Percentiles rank a stretch among this genome's conserved stretches.
These are phyloP conservation scores for Tadarida brasiliensis DNA, from an alignment of 2,797 vertebrate species.

Conservation along the genomic window DNA sequence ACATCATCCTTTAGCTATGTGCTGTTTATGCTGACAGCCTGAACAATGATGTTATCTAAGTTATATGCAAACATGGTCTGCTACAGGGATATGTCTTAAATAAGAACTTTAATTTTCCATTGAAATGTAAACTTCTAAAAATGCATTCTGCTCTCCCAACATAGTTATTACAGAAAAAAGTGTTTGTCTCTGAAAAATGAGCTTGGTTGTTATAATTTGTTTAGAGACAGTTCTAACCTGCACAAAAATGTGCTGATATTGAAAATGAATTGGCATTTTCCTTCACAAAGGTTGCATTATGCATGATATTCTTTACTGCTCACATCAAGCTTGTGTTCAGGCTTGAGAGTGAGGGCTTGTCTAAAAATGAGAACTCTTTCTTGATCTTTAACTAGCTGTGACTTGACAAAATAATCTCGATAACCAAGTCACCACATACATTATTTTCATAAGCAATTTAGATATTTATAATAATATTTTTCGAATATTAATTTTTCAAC, in stretches of 20 bases:
- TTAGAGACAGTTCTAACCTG: slow-evolving; percentile 5
- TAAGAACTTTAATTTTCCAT: not conserved
- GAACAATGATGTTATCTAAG: not conserved
- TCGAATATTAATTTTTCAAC: not conserved
- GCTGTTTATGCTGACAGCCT: slow-evolving; percentile 35
- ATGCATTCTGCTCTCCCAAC: not conserved
- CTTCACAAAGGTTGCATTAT: not conserved
- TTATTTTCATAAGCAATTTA: not conserved
- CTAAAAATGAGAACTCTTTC: not conserved
- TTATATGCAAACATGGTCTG: not conserved
- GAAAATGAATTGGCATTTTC: not conserved
- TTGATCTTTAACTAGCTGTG: not conserved
- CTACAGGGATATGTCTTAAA: not conserved
- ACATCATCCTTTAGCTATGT: not conserved
- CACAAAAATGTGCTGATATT: not conserved
- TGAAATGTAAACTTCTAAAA: slow-evolving; percentile 43
- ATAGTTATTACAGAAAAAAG: not conserved
- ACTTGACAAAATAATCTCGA: slow-evolving; percentile 8
- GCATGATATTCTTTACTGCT: not conserved
- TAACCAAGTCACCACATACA: not conserved
- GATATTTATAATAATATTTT: not conserved
- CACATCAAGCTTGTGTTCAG: not conserved
- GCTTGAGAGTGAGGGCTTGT: not conserved
- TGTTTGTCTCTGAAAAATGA: slow-evolving; percentile 13
- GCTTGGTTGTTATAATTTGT: not conserved